Percentiles rank a stretch among this genome's conserved stretches.
These are phyloP conservation scores for Penaeus japonicus DNA, from an alignment of 1,140 invertebrate genomes.

Conservation along the genomic window DNA sequence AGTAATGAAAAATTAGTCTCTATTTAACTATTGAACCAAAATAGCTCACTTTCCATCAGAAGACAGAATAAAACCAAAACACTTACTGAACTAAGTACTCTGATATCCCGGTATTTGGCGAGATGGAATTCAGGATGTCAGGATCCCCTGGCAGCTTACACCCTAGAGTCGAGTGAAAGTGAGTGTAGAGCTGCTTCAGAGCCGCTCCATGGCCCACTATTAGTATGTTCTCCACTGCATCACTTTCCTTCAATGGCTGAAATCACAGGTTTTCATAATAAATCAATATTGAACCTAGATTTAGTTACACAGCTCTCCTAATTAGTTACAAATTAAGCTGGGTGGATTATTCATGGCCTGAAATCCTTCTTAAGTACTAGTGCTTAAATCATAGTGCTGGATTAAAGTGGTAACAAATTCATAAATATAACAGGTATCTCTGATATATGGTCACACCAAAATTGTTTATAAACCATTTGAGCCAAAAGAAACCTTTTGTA, in stretches of 20 bases:
- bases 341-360: too few species aligned
- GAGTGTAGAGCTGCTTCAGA: constrained; percentile 41
- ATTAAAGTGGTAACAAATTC: too few species aligned
- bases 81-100: constrained; percentile 29
- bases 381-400: too few species aligned
- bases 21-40: background rate
- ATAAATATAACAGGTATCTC: too few species aligned
- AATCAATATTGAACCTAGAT: background rate
- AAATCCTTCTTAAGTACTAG: too few species aligned
- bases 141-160: constrained; percentile 16
- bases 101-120: constrained; percentile 50
- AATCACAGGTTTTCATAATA: background rate
- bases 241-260: background rate
- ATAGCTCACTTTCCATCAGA: background rate
- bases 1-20: background rate
- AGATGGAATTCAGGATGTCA: constrained; percentile 4
- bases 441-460: too few species aligned
- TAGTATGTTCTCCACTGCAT: constrained; percentile 33
- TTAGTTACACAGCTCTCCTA: background rate
- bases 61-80: background rate
- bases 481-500: too few species aligned
- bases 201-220: constrained; percentile 56
- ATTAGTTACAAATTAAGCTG: too few species aligned
- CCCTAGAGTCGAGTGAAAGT: constrained; percentile 37
- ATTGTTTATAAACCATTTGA: too few species aligned